Base-by-base conservation (phyloP, 1,140 invertebrate genomes). In the Polypedilum vanderplanki region DNA sequence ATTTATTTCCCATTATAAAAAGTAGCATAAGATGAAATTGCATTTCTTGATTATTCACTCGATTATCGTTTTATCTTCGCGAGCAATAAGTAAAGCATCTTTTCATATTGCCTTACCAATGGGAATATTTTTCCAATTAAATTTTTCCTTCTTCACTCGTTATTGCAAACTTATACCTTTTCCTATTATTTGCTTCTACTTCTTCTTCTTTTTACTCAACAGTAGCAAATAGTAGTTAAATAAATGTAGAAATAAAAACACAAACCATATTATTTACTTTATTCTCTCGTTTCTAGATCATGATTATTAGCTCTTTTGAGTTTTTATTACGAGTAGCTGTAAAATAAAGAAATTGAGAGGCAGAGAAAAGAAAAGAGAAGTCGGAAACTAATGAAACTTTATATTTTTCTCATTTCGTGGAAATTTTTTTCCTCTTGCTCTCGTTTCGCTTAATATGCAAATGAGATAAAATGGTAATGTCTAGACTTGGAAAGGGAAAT, bases 231-330 rank as follows among this genome's bases (percentile, higher is more conserved):
- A 33, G 24, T 33, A 33, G 24, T 33, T 33, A 33, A 33, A 33
- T 1, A 57, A 57, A 57, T 15, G 46, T n/a, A 57, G n/a, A n/a
- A n/a, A 57, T n/a, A 57, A 57, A 12, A 57, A 57, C 46, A 57
- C 7, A 57, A 57, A 57, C 46, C 46, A 57, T 57, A 57, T 57
- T 57, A 57, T 57, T 57, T 57, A 57, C 46, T 57, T 57, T 57
- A n/a, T 57, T 57, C 12, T 57, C n/a, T 57, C 46, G 24, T 33
- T 33, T 33, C 46, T 12, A 57, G 46, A 57, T 57, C 46, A 57
- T 57, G 46, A 57, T 57, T 57, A 57, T 57, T 57, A 57, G 46
- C 46, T 57, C 46, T 57, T 57, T 57, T 57, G 46, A 57, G 12
- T 12, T 46, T 46, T 57, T 57, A 15, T 57, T 57, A 46, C 2